Percentiles rank a stretch among this genome's conserved stretches.
Conservation (phyloP, 2,888 invertebrate genomes). For the Lycaena phlaeas region DNA sequence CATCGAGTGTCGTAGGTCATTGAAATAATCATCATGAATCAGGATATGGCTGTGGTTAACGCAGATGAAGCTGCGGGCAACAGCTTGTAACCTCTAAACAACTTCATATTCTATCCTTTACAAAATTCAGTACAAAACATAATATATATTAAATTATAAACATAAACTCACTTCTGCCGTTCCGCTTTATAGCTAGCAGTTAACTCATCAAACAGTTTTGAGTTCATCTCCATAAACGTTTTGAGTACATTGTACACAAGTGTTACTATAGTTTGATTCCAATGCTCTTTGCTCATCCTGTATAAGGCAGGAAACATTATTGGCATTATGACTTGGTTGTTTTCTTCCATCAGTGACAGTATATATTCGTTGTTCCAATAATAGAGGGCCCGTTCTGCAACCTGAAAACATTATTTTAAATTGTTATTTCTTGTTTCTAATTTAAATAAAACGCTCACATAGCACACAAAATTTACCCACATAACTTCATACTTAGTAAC, state of each 20-base stretch:
- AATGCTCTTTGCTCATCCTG: slow-evolving; percentile 99
- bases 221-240: slow-evolving; percentile 99
- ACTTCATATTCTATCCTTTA: too few relatives aligned
- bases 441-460: too few relatives aligned
- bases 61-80: too few relatives aligned
- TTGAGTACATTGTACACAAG: slow-evolving; percentile 99
- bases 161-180: slow-evolving; percentile 91
- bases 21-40: too few relatives aligned
- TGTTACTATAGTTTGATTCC: slow-evolving; percentile 99
- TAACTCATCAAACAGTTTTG: slow-evolving; percentile 98
- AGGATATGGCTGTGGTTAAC: too few relatives aligned
- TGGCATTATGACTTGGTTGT: slow-evolving; percentile 98
- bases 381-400: slow-evolving; percentile 98
- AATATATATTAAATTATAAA: background rate
- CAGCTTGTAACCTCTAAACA: too few relatives aligned
- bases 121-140: too few relatives aligned
- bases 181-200: slow-evolving; percentile 99
- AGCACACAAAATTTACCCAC: too few relatives aligned
- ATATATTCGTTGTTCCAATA: slow-evolving; percentile 99
- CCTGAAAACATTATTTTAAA: slow-evolving; percentile 66
- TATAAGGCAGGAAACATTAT: slow-evolving; percentile 99
- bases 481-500: too few relatives aligned
- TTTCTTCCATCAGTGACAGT: slow-evolving; percentile 98
- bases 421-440: too few relatives aligned
- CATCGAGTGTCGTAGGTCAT: too few relatives aligned